Evolutionary conservation across 2,113 vertebrate species (phyloP), one percentile per base, ranked within the genome.

Genomic region (Oryctolagus cuniculus): DNA sequence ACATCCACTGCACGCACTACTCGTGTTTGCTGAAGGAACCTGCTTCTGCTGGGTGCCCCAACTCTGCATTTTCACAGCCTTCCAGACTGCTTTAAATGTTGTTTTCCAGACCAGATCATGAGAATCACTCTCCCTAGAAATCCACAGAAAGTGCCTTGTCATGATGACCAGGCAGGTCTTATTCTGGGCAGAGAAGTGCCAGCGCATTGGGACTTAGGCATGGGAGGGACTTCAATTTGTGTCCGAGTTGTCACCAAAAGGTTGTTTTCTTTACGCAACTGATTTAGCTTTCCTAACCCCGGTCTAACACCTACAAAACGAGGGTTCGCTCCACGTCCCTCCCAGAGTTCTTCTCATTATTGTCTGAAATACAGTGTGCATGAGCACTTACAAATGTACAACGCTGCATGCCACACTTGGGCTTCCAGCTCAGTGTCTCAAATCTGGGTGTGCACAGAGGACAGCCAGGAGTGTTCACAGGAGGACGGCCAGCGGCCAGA

Each of bases 1-100:
- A 73, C 55, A 67, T 92, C 49, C 63, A 17, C 31, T 6, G 82
- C 92, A 83, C 75, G 77, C 38, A 84, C 58, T 21, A 63, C 66
- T 49, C 49, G 38, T 24, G 7, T 90, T 88, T 78, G 87, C 25
- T 84, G 82, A 82, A 91, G 91, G 27, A 93, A 80, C 29, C 19
- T 73, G 22, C 1, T 70, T 63, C 34, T 12, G 4, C 24, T 70
- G 16, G 74, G 16, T 58, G 64, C 69, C 77, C 66, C 89, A 95
- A 94, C 55, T n/a, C 36, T 95, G 55, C 38, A 66, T 82, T 74
- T 86, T 74, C 38, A 83, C 24, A 91, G 13, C 81, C 63, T 93
- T 94, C 13, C 64, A 44, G 88, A 78, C 6, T 58, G 4, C 82
- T 70, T 64, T 63, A 53, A 34, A 53, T 34, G 10, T 51, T 72